phyloP scores from a whole-genome alignment of 2,797 vertebrate genomes.

The Nannoperca australis region DNA sequence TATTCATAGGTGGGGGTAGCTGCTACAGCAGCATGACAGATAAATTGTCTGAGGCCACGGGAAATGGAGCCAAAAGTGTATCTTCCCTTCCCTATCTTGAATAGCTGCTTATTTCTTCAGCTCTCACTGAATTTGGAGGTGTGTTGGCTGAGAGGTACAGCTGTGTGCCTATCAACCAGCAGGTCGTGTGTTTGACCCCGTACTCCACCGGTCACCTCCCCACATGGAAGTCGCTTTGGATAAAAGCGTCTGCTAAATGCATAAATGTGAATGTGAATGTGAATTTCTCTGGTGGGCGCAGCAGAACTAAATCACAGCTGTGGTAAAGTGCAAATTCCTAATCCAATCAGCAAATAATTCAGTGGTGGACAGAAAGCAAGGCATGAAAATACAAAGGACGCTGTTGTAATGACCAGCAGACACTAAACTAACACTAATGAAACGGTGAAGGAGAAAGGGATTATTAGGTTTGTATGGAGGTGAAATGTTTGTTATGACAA shows the following conservation, averaged over 20 bases:
- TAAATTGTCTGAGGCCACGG: conserved; percentile 25
- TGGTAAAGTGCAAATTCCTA: conserved; percentile 31
- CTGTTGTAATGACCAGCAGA: too few species aligned
- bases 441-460: too few species aligned
- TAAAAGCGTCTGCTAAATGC: too few species aligned
- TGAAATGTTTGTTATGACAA: too few species aligned
- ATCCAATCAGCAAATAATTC: conserved; percentile 20
- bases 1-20: conserved; percentile 1
- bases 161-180: too few species aligned
- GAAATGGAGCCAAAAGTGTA: conserved; percentile 34
- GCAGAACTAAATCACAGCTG: not conserved
- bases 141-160: too few species aligned
- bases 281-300: not conserved
- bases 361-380: not conserved
- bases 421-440: too few species aligned
- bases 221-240: too few species aligned
- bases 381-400: conserved; percentile 16
- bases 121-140: not conserved
- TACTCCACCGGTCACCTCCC: too few species aligned
- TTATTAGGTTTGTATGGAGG: too few species aligned
- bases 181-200: too few species aligned
- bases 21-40: not conserved
- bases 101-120: not conserved
- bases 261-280: too few species aligned
- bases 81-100: conserved; percentile 38